Evolutionary conservation across 2,113 vertebrate species (phyloP).

Genomic region (Lanius collurio): DNA sequence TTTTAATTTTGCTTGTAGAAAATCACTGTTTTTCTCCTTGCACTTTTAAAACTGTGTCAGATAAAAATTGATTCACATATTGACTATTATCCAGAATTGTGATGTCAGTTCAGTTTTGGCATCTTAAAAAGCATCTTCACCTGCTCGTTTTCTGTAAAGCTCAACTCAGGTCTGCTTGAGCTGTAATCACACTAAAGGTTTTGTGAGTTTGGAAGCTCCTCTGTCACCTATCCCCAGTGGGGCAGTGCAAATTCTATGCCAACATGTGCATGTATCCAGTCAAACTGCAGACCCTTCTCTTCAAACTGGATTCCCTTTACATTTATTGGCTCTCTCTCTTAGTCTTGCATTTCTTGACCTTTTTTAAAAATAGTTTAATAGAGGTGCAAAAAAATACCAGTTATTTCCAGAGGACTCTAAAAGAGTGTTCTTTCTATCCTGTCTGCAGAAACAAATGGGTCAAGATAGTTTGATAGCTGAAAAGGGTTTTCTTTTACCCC

Average conservation of each 20-base stretch:
- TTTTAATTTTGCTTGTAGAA: not conserved
- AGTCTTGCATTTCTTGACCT: not conserved
- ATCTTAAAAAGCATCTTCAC: not conserved
- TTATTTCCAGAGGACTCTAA: not conserved
- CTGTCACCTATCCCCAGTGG: not conserved
- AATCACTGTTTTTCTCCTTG: not conserved
- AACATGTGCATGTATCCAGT: fast-evolving
- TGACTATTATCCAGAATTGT: not conserved
- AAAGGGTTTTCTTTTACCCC: not conserved
- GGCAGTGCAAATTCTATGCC: not conserved
- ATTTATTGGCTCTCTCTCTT: not conserved
- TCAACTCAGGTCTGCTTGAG: not conserved
- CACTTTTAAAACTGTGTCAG: not conserved
- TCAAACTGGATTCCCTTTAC: not conserved
- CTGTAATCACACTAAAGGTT: not conserved
- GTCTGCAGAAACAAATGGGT: not conserved
- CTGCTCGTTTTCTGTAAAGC: not conserved
- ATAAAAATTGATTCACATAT: not conserved
- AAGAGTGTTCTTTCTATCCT: not conserved
- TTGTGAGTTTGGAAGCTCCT: not conserved
- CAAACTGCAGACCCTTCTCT: not conserved
- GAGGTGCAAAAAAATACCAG: not conserved
- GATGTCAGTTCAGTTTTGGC: not conserved
- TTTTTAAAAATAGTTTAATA: not conserved
- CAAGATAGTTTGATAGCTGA: not conserved